phyloP scores from a whole-genome alignment of 2,888 invertebrate species.

The Macropis europaea region DNA sequence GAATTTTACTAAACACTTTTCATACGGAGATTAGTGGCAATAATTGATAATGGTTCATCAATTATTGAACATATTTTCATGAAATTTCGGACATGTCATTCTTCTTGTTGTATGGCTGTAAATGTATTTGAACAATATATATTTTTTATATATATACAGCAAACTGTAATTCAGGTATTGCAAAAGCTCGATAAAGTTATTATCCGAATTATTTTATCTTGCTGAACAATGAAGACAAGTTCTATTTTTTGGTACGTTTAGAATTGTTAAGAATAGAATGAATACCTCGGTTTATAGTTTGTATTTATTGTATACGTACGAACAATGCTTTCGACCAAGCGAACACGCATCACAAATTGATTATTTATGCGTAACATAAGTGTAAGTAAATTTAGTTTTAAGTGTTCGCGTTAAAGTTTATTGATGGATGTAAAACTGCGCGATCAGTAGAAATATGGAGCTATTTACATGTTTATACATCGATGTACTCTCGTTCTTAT shows the following conservation, averaged over 20 bases:
- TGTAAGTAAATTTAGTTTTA: conserved; percentile 18
- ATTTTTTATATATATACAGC: conserved; percentile 23
- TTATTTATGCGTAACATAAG: conserved; percentile 12
- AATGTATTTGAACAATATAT: conserved; percentile 31
- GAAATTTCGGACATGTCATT: not conserved
- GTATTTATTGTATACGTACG: conserved; percentile 4
- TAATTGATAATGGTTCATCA: not conserved
- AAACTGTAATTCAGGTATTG: conserved; percentile 13
- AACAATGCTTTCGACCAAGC: not conserved
- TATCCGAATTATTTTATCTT: not conserved
- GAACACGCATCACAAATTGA: conserved; percentile 2
- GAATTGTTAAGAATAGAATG: not conserved
- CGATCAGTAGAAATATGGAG: conserved; percentile 15
- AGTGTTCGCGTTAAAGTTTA: conserved; percentile 20
- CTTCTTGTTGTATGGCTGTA: not conserved
- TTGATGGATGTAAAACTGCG: conserved; percentile 30
- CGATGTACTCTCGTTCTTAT: conserved; percentile 1
- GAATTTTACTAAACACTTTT: too few relatives aligned
- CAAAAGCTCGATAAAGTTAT: not conserved
- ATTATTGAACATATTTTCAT: not conserved
- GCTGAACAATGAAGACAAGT: not conserved
- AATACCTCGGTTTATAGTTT: conserved; percentile 13
- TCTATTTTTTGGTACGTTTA: not conserved
- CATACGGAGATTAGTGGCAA: not conserved
- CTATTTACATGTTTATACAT: conserved; percentile 49